Evolutionary conservation across 2,888 invertebrate genomes (phyloP), one percentile per base, ranked within the genome.

Genomic region (Entomobrya proxima): DNA sequence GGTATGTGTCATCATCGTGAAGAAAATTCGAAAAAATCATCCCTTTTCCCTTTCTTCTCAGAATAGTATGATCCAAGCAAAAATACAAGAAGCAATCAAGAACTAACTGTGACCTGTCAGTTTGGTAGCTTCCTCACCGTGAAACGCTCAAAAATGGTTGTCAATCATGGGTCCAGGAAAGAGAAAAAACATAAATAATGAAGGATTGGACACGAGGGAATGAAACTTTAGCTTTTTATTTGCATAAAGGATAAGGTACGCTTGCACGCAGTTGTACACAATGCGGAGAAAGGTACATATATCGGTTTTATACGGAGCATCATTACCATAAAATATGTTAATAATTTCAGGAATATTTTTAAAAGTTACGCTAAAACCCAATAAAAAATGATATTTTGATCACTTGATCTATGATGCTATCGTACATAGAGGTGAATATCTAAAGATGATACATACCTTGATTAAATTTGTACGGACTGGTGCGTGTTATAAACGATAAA

Each of bases 41-140:
- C 27, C 18, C 37, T 47, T 40, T 47, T 30, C 27, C 37, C 47
- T 47, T 32, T 52, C 32, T 7, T 61, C 15, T 61, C 30, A 35
- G 0, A 50, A n/a, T 15, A 40, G 44, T 69, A 9, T 6, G 7
- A 30, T 30, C 32, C 37, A 44, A 78, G 78, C 78, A 72, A 84
- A 84, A 84, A 84, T 78, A 78, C 84, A 44, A 84, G 84, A 84
- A 84, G 84, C 84, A 84, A 84, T 84, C 84, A 84, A 84, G 78
- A 84, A 78, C 77, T 84, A 84, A 84, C 84, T 84, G 84, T 84
- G 84, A 77, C 47, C 84, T 84, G 84, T 84, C 84, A 84, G 78
- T 72, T 64, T 78, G 47, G 84, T 84, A 84, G 84, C 84, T 84
- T 84, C 84, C 84, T 78, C 84, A 84, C 84, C 78, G 84, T 67